Evolutionary conservation across 2,113 vertebrate species (phyloP).

Genomic region (Oryzias curvinotus): DNA sequence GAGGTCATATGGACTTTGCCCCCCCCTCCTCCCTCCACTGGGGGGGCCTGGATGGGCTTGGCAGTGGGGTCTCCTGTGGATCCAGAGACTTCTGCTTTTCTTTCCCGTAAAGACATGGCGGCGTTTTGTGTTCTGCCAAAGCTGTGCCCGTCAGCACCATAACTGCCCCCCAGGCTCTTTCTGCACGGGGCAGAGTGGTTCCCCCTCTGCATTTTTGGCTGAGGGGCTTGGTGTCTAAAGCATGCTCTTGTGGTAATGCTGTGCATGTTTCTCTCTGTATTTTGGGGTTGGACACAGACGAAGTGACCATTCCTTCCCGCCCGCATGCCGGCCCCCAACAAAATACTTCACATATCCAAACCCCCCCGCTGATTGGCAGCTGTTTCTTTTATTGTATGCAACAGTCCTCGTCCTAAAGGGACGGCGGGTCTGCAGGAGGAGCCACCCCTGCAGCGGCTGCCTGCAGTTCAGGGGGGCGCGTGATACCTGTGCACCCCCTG

Average conservation of each 20-base stretch:
- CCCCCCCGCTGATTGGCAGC: conserved; percentile 48
- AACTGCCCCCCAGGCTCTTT: neutral
- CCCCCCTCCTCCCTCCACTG: too few relatives aligned
- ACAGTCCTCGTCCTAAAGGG: conserved; percentile 19
- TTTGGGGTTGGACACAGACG: conserved; percentile 66
- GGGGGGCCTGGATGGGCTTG: too few relatives aligned
- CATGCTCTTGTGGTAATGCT: conserved; percentile 62
- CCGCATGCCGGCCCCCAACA: conserved; percentile 58
- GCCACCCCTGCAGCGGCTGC: too few relatives aligned
- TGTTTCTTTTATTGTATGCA: conserved; percentile 34
- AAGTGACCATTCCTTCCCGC: conserved; percentile 56
- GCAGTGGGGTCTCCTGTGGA: too few relatives aligned
- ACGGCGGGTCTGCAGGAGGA: conserved; percentile 1
- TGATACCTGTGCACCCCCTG: conserved; percentile 10
- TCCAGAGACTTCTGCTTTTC: too few relatives aligned
- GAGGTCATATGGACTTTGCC: too few relatives aligned
- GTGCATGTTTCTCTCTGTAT: conserved; percentile 68
- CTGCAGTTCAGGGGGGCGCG: too few relatives aligned
- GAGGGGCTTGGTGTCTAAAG: conserved; percentile 45
- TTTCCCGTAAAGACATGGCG: conserved; percentile 6
- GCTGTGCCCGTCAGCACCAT: conserved; percentile 6
- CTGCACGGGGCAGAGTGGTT: conserved; percentile 15
- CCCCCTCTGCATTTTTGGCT: conserved; percentile 44
- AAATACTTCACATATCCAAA: conserved; percentile 59
- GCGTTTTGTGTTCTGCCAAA: conserved; percentile 14